Base-by-base conservation (phyloP, 2,113 vertebrate species). In the Labrus mixtus region DNA sequence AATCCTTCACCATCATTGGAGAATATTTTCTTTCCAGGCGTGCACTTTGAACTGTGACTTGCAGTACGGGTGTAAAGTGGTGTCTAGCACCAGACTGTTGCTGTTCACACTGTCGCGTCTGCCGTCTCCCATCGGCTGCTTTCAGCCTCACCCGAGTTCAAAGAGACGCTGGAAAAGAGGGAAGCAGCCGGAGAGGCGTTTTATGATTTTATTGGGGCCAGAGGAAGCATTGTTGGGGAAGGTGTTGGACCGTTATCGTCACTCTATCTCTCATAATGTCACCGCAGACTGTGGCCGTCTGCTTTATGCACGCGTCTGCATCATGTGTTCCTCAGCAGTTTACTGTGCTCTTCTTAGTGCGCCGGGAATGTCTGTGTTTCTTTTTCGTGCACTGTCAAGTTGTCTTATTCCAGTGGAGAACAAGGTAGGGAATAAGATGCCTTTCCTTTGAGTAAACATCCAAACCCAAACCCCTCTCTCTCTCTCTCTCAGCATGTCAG, bases 201-300 rank as follows among this genome's bases (percentile, higher is more conserved):
- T 95, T 94, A 95, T 91, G 89, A 95, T 93, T 95, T 94, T 94
- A 95, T 94, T 91, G 92, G 92, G 89, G 77, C 79, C 81, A 84
- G 85, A 92, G 90, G 89, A 86, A 82, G 90, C 82, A 65, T 90
- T 87, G 81, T 82, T 87, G 81, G 65, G 65, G 73, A 89, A 93
- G 91, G 90, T 92, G 88, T 88, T 90, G 85, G 69, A 90, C 69
- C 46, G 72, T 70, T 41, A 66, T 88, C 86, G 41, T 78, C 4
- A 43, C 60, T 78, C 57, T 61, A 20, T 29, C 78, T 86, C 69
- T 70, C 68, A 60, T 70, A 79, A 73, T 25, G 69, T 72, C 54
- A 23, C 77, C 37, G 1, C 62, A 71, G 46, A 81, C 78, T 61
- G 37, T 20, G 68, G 10, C 13, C 69, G 68, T 51, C 68, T 45